Base-by-base conservation (phyloP, 2,113 vertebrate species). In the Neodontobutis hainanensis region DNA sequence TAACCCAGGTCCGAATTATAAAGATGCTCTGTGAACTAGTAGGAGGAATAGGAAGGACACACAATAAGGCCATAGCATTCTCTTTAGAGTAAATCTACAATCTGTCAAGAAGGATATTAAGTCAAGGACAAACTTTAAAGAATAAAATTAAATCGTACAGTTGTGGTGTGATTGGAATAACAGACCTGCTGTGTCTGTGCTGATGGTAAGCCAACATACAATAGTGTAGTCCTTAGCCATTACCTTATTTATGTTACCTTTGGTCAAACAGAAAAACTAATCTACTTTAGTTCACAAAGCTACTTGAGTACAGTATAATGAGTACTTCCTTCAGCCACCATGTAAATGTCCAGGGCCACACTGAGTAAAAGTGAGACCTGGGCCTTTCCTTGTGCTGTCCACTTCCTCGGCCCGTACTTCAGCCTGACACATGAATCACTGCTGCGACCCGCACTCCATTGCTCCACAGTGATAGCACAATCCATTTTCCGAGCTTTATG, bases 401-500 rank as follows among this genome's bases (percentile, higher is more conserved):
- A n/a, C 47, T 47, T 5, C 51, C 6, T 15, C 47, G 51, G 5
- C 47, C 14, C 15, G 65, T 32, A 4, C 32, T 64, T n/a, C 62
- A 47, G 36, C 51, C 32, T 19, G 8, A 3, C 63, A 62, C 77
- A 78, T 81, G 84, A 86, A 85, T 85, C 77, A 76, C 40, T 3
- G 2, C 4, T 50, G 55, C 46, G 15, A 69, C 62, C 62, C 64
- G 47, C 6, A 27, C 82, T 70, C 65, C 45, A 52, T 32, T 70
- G 78, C 75, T 60, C 59, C 63, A 10, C 73, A 56, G 60, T 44
- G 83, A 83, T 68, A 79, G 77, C 61, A 32, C 84, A 52, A 82
- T 90, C 78, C 73, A 85, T 85, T 83, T 72, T 72, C 71, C 51
- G 46, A 66, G 77, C 36, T 86, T 85, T 87, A 82, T 80, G 77